Evolutionary conservation across 2,888 invertebrate species (phyloP).

Genomic region (Sylvicola fuscatus): DNA sequence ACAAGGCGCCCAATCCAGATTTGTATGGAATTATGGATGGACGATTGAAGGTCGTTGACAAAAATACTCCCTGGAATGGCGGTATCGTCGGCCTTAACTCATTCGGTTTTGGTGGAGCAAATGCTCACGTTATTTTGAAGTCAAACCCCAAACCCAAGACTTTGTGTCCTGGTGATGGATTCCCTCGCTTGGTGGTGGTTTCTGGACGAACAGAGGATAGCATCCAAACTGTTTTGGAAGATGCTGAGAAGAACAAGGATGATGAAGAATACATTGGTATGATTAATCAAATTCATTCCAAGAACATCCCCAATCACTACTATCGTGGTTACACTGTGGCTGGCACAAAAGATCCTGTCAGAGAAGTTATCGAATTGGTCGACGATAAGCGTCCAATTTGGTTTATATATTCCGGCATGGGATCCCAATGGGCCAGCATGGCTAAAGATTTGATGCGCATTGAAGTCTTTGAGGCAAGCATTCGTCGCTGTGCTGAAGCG

Average conservation of each 20-base stretch:
- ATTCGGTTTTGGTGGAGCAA: conserved; percentile 96
- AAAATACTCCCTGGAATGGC: conserved; percentile 67
- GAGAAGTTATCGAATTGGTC: conserved; percentile 30
- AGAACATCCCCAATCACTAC: conserved; percentile 51
- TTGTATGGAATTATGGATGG: conserved; percentile 84
- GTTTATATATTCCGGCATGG: conserved; percentile 97
- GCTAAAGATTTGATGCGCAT: conserved; percentile 66
- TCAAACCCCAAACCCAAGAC: conserved; percentile 52
- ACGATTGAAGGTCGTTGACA: conserved; percentile 70
- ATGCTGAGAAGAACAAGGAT: conserved; percentile 33
- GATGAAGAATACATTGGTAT: conserved; percentile 60
- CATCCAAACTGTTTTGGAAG: conserved; percentile 41
- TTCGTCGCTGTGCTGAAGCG: conserved; percentile 53
- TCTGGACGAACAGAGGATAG: conserved; percentile 76
- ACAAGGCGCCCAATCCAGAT: conserved; percentile 63
- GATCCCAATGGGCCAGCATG: conserved; percentile 96
- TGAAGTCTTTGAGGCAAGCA: conserved; percentile 58
- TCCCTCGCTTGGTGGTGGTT: conserved; percentile 50
- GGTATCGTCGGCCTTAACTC: conserved; percentile 89
- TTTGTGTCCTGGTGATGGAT: conserved; percentile 30
- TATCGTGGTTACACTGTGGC: conserved; percentile 61
- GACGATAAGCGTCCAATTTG: conserved; percentile 64
- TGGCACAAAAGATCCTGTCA: conserved; percentile 24
- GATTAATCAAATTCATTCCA: conserved; percentile 50
- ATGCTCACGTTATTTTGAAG: conserved; percentile 75